These are phyloP conservation scores for Euleptes europaea DNA, from an alignment of 2,113 vertebrate genomes.

Conservation along the genomic window DNA sequence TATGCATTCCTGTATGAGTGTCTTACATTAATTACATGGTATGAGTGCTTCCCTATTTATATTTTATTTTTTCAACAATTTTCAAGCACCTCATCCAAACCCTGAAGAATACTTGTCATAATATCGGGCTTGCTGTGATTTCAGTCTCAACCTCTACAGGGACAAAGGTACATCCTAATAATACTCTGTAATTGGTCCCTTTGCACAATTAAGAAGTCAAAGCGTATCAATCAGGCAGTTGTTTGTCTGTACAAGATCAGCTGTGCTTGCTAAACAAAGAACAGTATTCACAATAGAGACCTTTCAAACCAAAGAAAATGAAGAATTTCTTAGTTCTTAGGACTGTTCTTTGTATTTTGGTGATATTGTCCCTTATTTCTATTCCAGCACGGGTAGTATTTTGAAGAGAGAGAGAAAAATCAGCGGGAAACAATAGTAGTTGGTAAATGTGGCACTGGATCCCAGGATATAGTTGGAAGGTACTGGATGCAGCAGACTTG, in stretches of 20 bases:
- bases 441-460: not conserved
- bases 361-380: not conserved
- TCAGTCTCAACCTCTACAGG: conserved; percentile 32
- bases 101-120: conserved; percentile 51
- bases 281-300: conserved; percentile 5
- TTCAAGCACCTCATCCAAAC: conserved; percentile 45
- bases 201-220: conserved; percentile 60
- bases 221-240: conserved; percentile 52
- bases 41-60: conserved; percentile 24
- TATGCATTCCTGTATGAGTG: conserved; percentile 37
- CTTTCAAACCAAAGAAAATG: not conserved
- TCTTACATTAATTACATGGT: conserved; percentile 31
- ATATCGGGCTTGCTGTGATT: conserved; percentile 56
- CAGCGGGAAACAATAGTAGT: not conserved
- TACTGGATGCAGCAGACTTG: too few relatives aligned
- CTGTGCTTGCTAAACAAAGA: conserved; percentile 11
- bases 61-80: conserved; percentile 59
- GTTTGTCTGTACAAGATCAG: conserved; percentile 41
- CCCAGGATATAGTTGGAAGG: too few relatives aligned
- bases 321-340: not conserved
- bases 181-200: conserved; percentile 52
- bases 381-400: not conserved
- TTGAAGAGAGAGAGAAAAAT: not conserved
- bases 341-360: not conserved
- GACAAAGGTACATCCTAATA: conserved; percentile 49